Percentiles rank a stretch among this genome's conserved stretches.
These are phyloP conservation scores for Mya arenaria DNA, from an alignment of 1,140 invertebrate species.

Conservation along the genomic window DNA sequence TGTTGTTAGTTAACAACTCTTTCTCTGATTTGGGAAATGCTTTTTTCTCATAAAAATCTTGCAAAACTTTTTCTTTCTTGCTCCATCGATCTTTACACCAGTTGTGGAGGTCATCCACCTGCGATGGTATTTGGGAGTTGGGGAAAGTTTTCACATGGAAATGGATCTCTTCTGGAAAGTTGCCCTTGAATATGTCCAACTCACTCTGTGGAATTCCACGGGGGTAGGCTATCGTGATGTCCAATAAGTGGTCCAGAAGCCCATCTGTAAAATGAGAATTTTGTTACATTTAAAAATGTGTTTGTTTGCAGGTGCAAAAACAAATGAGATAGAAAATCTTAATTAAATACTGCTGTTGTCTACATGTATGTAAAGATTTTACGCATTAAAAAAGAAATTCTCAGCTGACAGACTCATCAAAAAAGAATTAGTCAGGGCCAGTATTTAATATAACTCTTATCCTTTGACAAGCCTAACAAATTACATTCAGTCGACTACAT, in stretches of 20 bases:
- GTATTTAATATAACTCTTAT: too few relatives aligned
- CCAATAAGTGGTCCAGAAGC: constrained; percentile 70
- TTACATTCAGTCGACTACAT: too few relatives aligned
- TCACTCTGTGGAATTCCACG: constrained; percentile 72
- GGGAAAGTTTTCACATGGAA: constrained; percentile 67
- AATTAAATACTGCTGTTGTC: not conserved
- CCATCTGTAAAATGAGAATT: constrained; percentile 65
- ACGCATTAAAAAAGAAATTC: too few relatives aligned
- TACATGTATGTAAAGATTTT: too few relatives aligned
- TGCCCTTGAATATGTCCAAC: constrained; percentile 67
- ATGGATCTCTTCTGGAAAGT: constrained; percentile 75
- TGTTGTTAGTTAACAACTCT: constrained; percentile 28
- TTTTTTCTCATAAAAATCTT: constrained; percentile 67
- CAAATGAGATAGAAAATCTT: not conserved
- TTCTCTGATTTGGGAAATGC: not conserved
- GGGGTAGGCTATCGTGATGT: constrained; percentile 76
- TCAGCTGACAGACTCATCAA: too few relatives aligned
- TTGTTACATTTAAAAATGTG: not conserved
- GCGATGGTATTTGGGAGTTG: constrained; percentile 48
- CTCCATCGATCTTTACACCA: constrained; percentile 72
- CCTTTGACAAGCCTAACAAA: too few relatives aligned
- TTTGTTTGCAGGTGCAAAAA: too few relatives aligned
- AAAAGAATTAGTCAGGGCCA: too few relatives aligned
- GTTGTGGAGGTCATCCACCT: constrained; percentile 61
- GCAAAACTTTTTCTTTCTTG: constrained; percentile 71